Base-by-base conservation (phyloP, 2,888 invertebrate genomes). In the Drosophila fulvimacula region DNA sequence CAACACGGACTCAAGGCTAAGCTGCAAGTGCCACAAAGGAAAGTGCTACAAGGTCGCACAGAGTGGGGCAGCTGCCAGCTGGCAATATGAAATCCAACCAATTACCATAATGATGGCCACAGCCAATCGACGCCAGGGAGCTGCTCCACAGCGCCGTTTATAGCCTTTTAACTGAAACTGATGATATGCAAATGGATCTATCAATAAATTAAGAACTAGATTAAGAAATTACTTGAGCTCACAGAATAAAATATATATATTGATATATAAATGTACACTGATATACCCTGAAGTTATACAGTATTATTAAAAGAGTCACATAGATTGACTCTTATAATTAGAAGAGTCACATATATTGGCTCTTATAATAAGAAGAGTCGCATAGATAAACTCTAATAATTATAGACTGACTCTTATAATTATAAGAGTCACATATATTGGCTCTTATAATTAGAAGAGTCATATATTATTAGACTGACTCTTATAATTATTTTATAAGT, bases 1-100 rank as follows among this genome's bases (percentile, higher is more conserved):
- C 67, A 60, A 61, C 63, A 66, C 44, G 19, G 24, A 55, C 44
- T 67, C 82, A 85, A 76, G 82, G 85, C 15, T 46, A 52, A 42
- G n/a, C 15, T 13, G 17, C 30, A 36, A 46, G 48, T 38, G 27
- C 34, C 17, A 10, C n/a, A 38, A 15, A 27, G 51, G 36, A 10
- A 48, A 32, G 6, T 30, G 27, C 36, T 11, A 1, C 57, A 63
- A 75, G 66, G 75, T 53, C 44, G 32, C 21, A 5, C 41, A 24
- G n/a, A 55, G 38, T 38, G 39, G 52, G 32, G 42, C 30, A 36
- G 38, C n/a, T 17, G 52, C 38, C 24, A 27, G 36, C 36, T 38
- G 38, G 24, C 52, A 38, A 24, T 27, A 38, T 38, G 38, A 38
- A 17, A 52, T 52, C 52, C 24, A 52, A 52, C 13, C 52, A 52